phyloP scores from a whole-genome alignment of 2,888 invertebrate species.

The Archips crataeganus region DNA sequence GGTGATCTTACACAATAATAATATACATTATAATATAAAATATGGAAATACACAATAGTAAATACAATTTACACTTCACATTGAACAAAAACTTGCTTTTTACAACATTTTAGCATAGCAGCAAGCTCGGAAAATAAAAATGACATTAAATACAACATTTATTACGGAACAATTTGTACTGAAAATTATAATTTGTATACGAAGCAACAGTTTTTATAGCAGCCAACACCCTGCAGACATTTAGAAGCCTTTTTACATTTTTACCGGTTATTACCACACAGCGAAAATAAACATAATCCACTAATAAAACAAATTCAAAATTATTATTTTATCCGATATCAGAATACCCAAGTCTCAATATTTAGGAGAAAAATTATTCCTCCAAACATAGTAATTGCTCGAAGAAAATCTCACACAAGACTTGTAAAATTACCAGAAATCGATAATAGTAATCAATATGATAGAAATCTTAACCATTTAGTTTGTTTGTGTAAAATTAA shows the following conservation, averaged over 20 bases:
- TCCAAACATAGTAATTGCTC: too few species aligned
- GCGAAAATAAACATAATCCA: constrained; percentile 56
- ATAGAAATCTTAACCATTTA: too few species aligned
- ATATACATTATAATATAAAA: constrained; percentile 48
- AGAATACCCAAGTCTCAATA: too few species aligned
- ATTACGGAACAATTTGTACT: constrained; percentile 39
- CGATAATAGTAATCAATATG: background rate
- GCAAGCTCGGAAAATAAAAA: constrained; percentile 72
- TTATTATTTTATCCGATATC: too few species aligned
- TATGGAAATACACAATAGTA: constrained; percentile 46
- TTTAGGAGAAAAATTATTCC: too few species aligned
- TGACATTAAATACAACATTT: constrained; percentile 51
- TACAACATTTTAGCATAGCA: constrained; percentile 66
- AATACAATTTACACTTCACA: constrained; percentile 52
- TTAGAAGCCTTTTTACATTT: constrained; percentile 71
- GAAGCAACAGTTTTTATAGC: constrained; percentile 63
- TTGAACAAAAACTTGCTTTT: constrained; percentile 54
- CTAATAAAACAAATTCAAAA: background rate
- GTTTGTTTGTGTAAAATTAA: too few species aligned
- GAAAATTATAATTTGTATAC: constrained; percentile 38
- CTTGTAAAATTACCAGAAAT: too few species aligned
- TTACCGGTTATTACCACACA: constrained; percentile 74
- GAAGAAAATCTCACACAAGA: too few species aligned
- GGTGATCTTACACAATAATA: constrained; percentile 53
- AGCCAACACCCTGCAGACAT: constrained; percentile 86